phyloP scores from a whole-genome alignment of 2,113 vertebrate species.

The Clupea harengus region DNA sequence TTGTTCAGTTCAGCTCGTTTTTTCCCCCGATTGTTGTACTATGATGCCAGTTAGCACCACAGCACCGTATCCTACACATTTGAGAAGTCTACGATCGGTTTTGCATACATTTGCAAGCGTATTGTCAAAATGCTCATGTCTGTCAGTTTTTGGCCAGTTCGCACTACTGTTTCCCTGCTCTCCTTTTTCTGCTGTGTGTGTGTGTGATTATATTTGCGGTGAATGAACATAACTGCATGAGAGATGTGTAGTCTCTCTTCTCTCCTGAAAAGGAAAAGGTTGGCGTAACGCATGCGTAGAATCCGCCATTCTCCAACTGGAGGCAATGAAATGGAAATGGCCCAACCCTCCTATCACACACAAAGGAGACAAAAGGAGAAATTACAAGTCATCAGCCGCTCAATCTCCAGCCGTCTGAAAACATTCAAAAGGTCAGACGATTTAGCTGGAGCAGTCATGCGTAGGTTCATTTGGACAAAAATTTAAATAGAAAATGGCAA shows the following conservation, averaged over 20 bases:
- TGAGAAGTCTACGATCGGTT: background rate
- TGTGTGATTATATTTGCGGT: background rate
- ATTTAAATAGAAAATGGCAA: conserved; percentile 14
- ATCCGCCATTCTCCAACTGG: background rate
- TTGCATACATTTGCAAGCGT: background rate
- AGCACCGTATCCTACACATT: background rate
- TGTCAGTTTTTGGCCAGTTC: background rate
- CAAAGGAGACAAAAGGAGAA: conserved; percentile 15
- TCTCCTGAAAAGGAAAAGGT: background rate
- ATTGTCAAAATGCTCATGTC: background rate
- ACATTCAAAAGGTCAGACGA: conserved; percentile 14
- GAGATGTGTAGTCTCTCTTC: background rate
- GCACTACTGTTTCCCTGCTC: background rate
- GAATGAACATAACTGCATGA: background rate
- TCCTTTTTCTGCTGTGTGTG: background rate
- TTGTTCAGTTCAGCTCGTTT: background rate
- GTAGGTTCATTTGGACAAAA: conserved; percentile 8
- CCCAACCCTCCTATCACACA: background rate
- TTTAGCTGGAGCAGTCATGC: conserved; percentile 4
- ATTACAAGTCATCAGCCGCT: conserved; percentile 10
- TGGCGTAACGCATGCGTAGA: background rate
- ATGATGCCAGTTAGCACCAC: background rate
- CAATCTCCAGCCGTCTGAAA: conserved; percentile 13
- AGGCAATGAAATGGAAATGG: conserved; percentile 9
- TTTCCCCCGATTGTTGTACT: background rate